These are phyloP conservation scores for Cisticola juncidis DNA, from an alignment of 2,113 vertebrate genomes.

Conservation along the genomic window DNA sequence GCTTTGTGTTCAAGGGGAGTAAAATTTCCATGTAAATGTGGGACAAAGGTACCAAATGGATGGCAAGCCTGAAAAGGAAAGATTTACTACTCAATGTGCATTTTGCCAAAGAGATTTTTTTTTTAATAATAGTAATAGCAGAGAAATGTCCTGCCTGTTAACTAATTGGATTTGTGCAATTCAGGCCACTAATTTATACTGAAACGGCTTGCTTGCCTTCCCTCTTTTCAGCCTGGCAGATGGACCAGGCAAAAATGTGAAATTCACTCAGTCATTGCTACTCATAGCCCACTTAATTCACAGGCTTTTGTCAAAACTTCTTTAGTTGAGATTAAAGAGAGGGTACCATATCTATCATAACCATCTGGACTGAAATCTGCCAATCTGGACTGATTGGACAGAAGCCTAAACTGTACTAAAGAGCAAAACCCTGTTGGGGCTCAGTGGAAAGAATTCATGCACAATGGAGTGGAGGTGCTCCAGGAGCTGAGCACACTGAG, in stretches of 20 bases:
- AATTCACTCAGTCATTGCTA: constrained; percentile 53
- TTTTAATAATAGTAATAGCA: constrained; percentile 42
- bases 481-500: neutral
- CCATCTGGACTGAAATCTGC: constrained; percentile 69
- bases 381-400: constrained; percentile 60
- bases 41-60: constrained; percentile 57
- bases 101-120: constrained; percentile 7
- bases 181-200: constrained; percentile 33
- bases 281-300: constrained; percentile 60
- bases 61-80: constrained; percentile 51
- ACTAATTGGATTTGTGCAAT: constrained; percentile 54
- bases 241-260: constrained; percentile 63
- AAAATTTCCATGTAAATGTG: constrained; percentile 69
- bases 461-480: neutral
- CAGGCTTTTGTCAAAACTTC: constrained; percentile 65
- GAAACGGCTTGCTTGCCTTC: constrained; percentile 30
- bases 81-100: constrained; percentile 29
- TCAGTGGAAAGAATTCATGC: neutral
- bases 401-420: constrained; percentile 37
- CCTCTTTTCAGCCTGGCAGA: constrained; percentile 52
- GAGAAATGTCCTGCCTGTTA: constrained; percentile 45
- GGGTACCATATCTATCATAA: constrained; percentile 58
- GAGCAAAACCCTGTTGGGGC: neutral
- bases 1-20: constrained; percentile 47
- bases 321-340: constrained; percentile 57